A percentile compares a stretch with the other conserved stretches of the same genome.
Evolutionary conservation across 2,888 invertebrate species (phyloP).

Genomic region (Linnaemya vulpina): DNA sequence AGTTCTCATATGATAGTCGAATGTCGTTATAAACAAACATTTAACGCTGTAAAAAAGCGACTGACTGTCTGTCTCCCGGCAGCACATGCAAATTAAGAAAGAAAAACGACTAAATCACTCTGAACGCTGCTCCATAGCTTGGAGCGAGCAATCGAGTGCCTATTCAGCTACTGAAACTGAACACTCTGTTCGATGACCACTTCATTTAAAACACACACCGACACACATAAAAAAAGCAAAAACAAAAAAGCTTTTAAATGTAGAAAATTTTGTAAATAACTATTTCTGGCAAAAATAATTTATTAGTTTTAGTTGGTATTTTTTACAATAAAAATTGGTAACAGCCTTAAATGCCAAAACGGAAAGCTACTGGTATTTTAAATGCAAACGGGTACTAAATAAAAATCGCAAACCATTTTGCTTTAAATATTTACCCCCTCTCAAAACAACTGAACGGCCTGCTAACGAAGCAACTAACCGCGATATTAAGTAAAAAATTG

Average conservation of each 20-base stretch:
- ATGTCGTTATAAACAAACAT: background rate
- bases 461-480: constrained; percentile 28
- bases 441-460: background rate
- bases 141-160: constrained; percentile 47
- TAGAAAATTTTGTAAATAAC: constrained; percentile 31
- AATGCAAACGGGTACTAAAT: constrained; percentile 14
- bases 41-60: background rate
- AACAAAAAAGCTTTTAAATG: constrained; percentile 11
- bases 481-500: background rate
- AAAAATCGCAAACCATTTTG: constrained; percentile 27
- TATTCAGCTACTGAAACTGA: constrained; percentile 58
- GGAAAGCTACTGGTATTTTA: constrained; percentile 80
- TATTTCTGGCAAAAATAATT: constrained; percentile 52
- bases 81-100: background rate
- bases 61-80: background rate
- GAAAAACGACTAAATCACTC: background rate
- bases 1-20: background rate
- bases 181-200: constrained; percentile 44
- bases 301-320: constrained; percentile 72
- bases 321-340: constrained; percentile 80
- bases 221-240: background rate
- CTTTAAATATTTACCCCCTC: constrained; percentile 13
- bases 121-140: constrained; percentile 69
- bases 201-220: constrained; percentile 32
- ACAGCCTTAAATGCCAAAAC: constrained; percentile 80